phyloP scores from a whole-genome alignment of 2,113 vertebrate genomes.

The Chinchilla lanigera region DNA sequence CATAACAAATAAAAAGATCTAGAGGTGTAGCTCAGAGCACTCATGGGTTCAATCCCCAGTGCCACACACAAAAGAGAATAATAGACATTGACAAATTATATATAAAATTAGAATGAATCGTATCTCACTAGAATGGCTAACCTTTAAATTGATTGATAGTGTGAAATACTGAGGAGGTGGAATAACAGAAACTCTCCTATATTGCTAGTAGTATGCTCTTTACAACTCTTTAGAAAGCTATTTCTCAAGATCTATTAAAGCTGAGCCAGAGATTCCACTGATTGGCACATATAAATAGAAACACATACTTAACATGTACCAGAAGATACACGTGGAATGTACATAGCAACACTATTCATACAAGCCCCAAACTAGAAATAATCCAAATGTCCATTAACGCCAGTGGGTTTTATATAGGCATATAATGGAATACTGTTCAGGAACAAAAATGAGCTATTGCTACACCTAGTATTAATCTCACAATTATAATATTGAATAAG shows the following conservation, averaged over 20 bases:
- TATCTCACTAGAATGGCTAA: background rate
- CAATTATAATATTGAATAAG: background rate
- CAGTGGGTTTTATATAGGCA: background rate
- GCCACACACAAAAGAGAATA: background rate
- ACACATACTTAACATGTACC: background rate
- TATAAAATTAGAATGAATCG: slow-evolving; percentile 3
- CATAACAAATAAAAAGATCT: background rate
- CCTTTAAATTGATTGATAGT: background rate
- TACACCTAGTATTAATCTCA: background rate
- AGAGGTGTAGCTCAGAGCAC: background rate
- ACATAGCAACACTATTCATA: background rate
- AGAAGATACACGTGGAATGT: background rate
- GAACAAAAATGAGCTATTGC: background rate
- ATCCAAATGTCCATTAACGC: background rate
- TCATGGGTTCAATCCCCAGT: background rate
- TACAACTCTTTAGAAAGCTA: background rate
- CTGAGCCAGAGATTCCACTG: background rate
- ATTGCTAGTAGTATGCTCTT: background rate
- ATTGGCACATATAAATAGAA: background rate
- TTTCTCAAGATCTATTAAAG: background rate
- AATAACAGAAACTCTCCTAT: background rate
- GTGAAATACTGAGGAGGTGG: background rate
- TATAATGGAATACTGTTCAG: background rate
- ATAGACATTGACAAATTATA: background rate
- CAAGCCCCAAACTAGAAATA: background rate